Conservation (phyloP, 2,113 vertebrate genomes). For the Burhinus oedicnemus region DNA sequence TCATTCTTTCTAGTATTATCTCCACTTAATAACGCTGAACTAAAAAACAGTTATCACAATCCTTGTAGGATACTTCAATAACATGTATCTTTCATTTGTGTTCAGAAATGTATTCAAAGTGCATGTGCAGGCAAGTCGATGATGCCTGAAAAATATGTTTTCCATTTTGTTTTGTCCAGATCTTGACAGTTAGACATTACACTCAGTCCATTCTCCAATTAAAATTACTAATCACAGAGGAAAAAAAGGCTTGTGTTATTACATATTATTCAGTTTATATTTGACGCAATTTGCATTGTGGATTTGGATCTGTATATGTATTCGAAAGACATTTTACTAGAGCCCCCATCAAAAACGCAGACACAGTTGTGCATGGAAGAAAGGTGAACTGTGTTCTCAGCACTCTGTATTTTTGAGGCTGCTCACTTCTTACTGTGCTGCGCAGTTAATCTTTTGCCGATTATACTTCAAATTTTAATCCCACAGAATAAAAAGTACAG, state of each 20-base stretch:
- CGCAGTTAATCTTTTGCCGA: neutral
- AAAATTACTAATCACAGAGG: neutral
- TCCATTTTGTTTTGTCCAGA: constrained; percentile 12
- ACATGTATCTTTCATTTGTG: neutral
- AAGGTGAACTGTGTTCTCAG: neutral
- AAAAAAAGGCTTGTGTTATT: neutral
- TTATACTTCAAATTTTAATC: neutral
- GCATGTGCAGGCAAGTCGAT: neutral
- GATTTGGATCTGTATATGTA: neutral
- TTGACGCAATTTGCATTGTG: neutral
- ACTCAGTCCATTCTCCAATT: neutral
- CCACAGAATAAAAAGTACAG: neutral
- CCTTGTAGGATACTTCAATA: neutral
- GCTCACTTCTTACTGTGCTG: neutral
- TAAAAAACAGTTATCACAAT: neutral
- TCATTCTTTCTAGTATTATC: constrained; percentile 21
- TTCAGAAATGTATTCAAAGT: constrained; percentile 2
- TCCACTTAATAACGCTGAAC: neutral
- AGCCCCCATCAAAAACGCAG: neutral
- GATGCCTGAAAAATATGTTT: constrained; percentile 46
- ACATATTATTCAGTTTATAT: neutral
- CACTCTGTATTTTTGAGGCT: neutral
- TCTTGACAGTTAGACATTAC: neutral
- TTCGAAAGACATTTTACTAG: neutral
- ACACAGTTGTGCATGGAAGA: neutral